Evolutionary conservation across 2,888 invertebrate genomes (phyloP), one percentile per base, ranked within the genome.

Genomic region (Tetranychus piercei): DNA sequence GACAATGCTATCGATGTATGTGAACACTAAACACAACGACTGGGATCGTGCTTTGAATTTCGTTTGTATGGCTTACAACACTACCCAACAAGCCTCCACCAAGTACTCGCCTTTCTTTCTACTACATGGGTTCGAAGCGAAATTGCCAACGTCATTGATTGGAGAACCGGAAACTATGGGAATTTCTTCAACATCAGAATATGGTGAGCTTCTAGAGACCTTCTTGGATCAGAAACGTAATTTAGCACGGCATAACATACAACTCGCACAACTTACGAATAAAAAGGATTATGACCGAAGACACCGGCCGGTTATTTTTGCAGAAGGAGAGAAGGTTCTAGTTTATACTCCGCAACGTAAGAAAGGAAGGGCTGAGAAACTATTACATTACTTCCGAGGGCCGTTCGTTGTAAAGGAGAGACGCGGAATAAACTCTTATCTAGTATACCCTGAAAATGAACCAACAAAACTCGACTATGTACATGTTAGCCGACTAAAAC

Each of bases 21-120:
- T 79, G 11, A 74, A 74, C 9, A 43, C 55, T 1, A n/a, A 44
- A 6, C 78, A 78, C 9, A 69, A 20, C 5, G 74, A 77, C 11
- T 80, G 79, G 79, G 79, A 79, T 67, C 45, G 73, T 15, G 74
- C 71, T 8, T 7, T 80, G 0, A 74, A 74, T 1, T 43, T 75
- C 1, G 66, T 76, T 5, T 44, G 71, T 1, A 78, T 79, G 72
- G 71, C 71, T 18, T 71, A 71, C 23, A 71, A 71, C 22, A 34
- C 23, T 7, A 11, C 71, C 7, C 6, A 8, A 18, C 71, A 71
- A 71, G 6, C 34, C 6, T n/a, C 34, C 6, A 71, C 71, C 8
- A 71, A 34, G 22, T 71, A 8, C 18, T 71, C 71, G 18, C 71
- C 71, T n/a, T 71, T 71, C 23, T 71, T 8, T 71, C 22, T 71